phyloP scores from a whole-genome alignment of 2,113 vertebrate genomes.

The Mustela nigripes region DNA sequence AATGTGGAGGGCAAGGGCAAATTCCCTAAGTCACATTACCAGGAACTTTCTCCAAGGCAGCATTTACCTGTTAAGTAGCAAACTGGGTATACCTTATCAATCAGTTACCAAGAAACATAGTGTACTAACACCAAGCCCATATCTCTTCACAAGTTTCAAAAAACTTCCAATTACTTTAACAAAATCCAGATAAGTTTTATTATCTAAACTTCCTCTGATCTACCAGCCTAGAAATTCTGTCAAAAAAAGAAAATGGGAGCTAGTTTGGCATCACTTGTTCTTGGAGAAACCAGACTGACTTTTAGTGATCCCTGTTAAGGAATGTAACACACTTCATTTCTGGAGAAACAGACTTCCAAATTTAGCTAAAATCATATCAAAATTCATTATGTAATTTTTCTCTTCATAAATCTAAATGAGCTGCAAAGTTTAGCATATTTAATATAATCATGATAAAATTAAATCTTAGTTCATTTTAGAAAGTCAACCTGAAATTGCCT shows the following conservation, averaged over 20 bases:
- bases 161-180: conserved; percentile 39
- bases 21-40: background rate
- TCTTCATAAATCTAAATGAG: conserved; percentile 31
- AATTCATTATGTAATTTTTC: background rate
- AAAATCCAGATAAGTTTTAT: conserved; percentile 46
- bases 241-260: background rate
- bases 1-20: background rate
- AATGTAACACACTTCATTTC: background rate
- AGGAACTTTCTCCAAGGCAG: conserved; percentile 6
- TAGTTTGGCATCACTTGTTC: conserved; percentile 27
- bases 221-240: background rate
- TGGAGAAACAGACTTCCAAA: conserved; percentile 34
- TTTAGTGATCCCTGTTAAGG: conserved; percentile 46
- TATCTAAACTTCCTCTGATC: background rate
- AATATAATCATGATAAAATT: conserved; percentile 38
- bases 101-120: conserved; percentile 13
- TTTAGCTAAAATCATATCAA: background rate
- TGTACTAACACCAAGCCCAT: background rate
- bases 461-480: conserved; percentile 64
- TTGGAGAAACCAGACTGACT: conserved; percentile 28
- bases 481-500: conserved; percentile 66
- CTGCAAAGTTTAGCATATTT: conserved; percentile 62
- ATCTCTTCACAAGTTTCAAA: conserved; percentile 14
- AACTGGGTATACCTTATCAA: background rate
- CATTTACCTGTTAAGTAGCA: background rate